Conservation (phyloP, 2,797 vertebrate species). For the Diplodus sargus region DNA sequence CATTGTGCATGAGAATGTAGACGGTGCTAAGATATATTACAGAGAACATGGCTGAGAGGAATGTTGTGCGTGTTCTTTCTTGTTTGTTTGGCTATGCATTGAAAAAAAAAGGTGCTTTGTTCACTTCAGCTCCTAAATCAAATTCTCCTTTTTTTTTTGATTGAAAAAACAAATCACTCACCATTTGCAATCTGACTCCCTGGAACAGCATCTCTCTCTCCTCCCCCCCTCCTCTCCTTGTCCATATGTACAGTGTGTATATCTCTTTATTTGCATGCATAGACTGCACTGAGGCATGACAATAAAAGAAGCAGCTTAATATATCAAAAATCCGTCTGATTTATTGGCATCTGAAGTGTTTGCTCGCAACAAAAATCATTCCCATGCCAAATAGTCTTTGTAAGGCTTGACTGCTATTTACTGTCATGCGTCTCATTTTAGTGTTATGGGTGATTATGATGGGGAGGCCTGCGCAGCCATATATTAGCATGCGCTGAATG, state of each 20-base stretch:
- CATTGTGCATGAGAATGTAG: conserved; percentile 29
- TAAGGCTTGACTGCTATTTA: conserved; percentile 83
- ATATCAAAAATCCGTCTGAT: conserved; percentile 82
- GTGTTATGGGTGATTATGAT: conserved; percentile 86
- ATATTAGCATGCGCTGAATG: conserved; percentile 82
- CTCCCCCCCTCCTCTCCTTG: neutral
- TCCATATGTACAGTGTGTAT: conserved; percentile 75
- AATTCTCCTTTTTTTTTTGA: conserved; percentile 73
- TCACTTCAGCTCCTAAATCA: conserved; percentile 71
- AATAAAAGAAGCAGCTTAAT: conserved; percentile 83
- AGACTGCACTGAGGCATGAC: conserved; percentile 66
- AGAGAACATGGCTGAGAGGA: conserved; percentile 42
- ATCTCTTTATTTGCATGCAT: conserved; percentile 75
- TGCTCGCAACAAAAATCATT: conserved; percentile 79
- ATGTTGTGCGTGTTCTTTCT: conserved; percentile 42
- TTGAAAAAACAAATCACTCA: conserved; percentile 76
- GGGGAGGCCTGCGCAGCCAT: conserved; percentile 76
- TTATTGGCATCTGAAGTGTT: conserved; percentile 82
- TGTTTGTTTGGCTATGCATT: conserved; percentile 56
- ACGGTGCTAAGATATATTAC: conserved; percentile 45
- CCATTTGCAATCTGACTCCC: conserved; percentile 67
- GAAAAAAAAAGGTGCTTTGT: conserved; percentile 54
- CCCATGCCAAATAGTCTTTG: conserved; percentile 80
- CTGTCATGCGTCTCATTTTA: conserved; percentile 83
- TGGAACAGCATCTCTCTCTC: conserved; percentile 38